Percentiles rank a stretch among this genome's conserved stretches.
phyloP scores from a whole-genome alignment of 2,888 invertebrate species.

The Aethes cnicana region DNA sequence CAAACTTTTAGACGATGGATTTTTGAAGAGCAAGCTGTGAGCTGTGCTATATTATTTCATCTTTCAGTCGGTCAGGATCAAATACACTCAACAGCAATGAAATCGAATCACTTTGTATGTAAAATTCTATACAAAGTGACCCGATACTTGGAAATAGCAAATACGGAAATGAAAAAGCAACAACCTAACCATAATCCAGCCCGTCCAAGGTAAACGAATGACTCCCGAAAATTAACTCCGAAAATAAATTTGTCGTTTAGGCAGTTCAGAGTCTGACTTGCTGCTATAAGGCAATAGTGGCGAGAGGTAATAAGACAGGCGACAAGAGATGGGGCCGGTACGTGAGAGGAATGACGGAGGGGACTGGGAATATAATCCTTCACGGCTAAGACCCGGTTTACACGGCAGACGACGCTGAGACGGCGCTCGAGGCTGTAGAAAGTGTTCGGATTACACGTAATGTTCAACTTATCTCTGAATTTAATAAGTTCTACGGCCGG shows the following conservation, averaged over 20 bases:
- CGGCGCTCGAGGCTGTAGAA: constrained; percentile 22
- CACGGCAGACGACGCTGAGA: constrained; percentile 51
- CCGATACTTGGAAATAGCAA: too few relatives aligned
- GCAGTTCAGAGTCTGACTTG: constrained; percentile 34
- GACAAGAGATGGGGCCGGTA: constrained; percentile 64
- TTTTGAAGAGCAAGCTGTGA: too few relatives aligned
- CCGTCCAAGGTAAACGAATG: constrained; percentile 10
- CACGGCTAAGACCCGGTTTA: constrained; percentile 57
- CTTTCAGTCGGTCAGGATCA: too few relatives aligned
- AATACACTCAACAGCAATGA: too few relatives aligned
- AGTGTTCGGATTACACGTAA: constrained; percentile 15
- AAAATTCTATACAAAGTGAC: too few relatives aligned
- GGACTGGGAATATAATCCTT: constrained; percentile 63
- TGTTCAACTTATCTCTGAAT: neutral
- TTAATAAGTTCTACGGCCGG: neutral
- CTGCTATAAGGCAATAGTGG: constrained; percentile 60
- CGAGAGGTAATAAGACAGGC: constrained; percentile 70
- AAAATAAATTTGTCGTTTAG: constrained; percentile 34
- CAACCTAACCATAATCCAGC: constrained; percentile 4
- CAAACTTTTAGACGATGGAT: constrained; percentile 1
- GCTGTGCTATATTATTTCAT: too few relatives aligned
- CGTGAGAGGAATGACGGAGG: constrained; percentile 64
- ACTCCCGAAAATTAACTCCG: constrained; percentile 30
- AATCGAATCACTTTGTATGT: too few relatives aligned
- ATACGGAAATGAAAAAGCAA: too few relatives aligned